Base-by-base conservation (phyloP, 2,888 invertebrate species). In the Serripes groenlandicus region DNA sequence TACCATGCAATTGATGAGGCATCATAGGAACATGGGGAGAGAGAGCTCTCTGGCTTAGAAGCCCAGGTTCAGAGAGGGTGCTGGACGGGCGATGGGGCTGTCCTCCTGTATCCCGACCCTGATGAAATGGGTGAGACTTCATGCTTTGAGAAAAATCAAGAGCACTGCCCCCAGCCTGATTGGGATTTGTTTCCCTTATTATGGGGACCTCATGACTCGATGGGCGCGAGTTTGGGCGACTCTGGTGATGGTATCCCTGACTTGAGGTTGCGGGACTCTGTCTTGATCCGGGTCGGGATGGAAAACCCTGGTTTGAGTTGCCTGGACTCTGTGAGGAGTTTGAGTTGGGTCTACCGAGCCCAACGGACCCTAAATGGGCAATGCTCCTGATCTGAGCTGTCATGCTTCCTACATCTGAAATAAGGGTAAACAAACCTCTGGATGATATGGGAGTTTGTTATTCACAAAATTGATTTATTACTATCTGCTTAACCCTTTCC, bases 181-280 rank as follows among this genome's bases (percentile, higher is more conserved):
- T 82, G 4, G 79, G 78, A 60, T 84, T 82, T 9, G 81, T 68
- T 42, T 90, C 89, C 28, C 87, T 76, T 28, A 86, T 81, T n/a
- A 85, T 85, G 11, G 88, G 89, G 0, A 89, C 83, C 52, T 90
- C 90, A n/a, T 87, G 86, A 52, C 87, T 87, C 15, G 89, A 83
- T 30, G 86, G 72, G 1, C 83, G 66, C 11, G 89, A 83, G 32
- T 80, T 83, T 42, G 84, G 81, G 28, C 85, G 66, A 64, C 74
- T 76, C 56, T 78, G 78, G 42, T 66, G 66, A n/a, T 42, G 28
- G 21, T 54, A 58, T 9, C 66, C 62, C 42, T 76, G 81, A 66
- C 76, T 68, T 32, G 78, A 70, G 23, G 64, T 70, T 4, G 76
- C 86, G n/a, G 86, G 86, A 42, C 87, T 85, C 66, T 79, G 66